Evolutionary conservation across 2,797 vertebrate genomes (phyloP), one percentile per base, ranked within the genome.

Genomic region (Sebastes jordani): DNA sequence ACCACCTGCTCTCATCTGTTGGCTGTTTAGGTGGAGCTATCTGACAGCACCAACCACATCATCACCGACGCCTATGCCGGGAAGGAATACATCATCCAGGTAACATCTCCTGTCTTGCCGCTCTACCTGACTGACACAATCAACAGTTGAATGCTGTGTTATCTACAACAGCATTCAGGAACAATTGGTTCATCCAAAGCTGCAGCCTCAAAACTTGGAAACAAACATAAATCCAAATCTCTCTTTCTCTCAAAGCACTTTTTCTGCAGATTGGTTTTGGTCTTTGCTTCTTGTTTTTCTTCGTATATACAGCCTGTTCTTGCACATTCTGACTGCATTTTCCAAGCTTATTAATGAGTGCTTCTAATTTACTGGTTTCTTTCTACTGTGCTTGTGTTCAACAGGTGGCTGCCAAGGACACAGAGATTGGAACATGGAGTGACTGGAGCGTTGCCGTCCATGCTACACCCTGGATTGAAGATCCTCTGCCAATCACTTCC

Each of bases 81-180:
- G 75, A 99, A 99, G 89, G 98, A 99, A 63, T 99, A 99, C 94
- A 99, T 99, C 93, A 99, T 99, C 94, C 98, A 99, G 92, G 94
- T 95, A 84, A 84, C 29, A 14, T 22, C n/a, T 55, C 27, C 23
- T 70, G 20, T 49, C 9, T 30, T 36, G 11, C 3, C 10, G 1
- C 32, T 73, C 13, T 54, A 16, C 13, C 38, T 20, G 10, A 22
- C 54, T 13, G 22, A 63, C 1, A n/a, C 20, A n/a, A 52, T 52
- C 18, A 52, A 52, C 18, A 52, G n/a, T 18, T 46, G 42, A 46
- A 46, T 52, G 2, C 46, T 20, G 18, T 52, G 20, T 52, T 52
- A 52, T 52, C 18, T 52, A 52, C 18, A 52, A 20, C 46, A 46
- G 42, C 42, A 46, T 46, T 52, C 46, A 52, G 46, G 18, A 25